Conservation (phyloP, 1,140 invertebrate genomes). For the Melipona quadrifasciata region DNA sequence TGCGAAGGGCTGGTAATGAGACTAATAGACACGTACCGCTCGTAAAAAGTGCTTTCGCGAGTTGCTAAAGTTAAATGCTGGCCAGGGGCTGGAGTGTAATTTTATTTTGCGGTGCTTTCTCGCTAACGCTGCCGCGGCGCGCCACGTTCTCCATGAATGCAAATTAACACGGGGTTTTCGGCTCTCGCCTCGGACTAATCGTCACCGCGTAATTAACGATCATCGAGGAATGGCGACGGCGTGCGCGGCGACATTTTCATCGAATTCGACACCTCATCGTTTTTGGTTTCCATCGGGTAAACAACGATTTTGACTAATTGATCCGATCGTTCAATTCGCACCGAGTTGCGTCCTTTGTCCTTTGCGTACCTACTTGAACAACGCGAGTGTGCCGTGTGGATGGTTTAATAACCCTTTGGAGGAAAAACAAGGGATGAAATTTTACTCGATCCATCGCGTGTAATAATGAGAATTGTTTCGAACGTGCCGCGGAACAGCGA, state of each 20-base stretch:
- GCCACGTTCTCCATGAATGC: constrained; percentile 17
- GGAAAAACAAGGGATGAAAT: not conserved
- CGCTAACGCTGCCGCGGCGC: not conserved
- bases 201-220: constrained; percentile 40
- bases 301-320: constrained; percentile 18
- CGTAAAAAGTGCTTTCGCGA: constrained; percentile 72
- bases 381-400: no score
- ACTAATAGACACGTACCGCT: constrained; percentile 79
- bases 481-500: not conserved
- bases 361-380: not conserved
- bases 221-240: not conserved
- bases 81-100: constrained; percentile 27
- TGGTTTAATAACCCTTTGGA: not conserved
- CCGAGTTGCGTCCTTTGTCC: not conserved
- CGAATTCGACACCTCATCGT: not conserved
- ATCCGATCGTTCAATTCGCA: not conserved
- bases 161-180: constrained; percentile 27
- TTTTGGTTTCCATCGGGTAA: not conserved
- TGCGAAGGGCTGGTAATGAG: constrained; percentile 67
- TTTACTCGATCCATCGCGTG: not conserved
- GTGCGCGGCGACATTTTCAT: not conserved
- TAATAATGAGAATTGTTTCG: constrained; percentile 28
- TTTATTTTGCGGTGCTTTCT: constrained; percentile 48
- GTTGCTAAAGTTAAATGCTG: constrained; percentile 67
- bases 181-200: not conserved